A percentile compares a stretch with the other conserved stretches of the same genome.
phyloP scores from a whole-genome alignment of 2,888 invertebrate genomes.

The Bellardia bayeri region DNA sequence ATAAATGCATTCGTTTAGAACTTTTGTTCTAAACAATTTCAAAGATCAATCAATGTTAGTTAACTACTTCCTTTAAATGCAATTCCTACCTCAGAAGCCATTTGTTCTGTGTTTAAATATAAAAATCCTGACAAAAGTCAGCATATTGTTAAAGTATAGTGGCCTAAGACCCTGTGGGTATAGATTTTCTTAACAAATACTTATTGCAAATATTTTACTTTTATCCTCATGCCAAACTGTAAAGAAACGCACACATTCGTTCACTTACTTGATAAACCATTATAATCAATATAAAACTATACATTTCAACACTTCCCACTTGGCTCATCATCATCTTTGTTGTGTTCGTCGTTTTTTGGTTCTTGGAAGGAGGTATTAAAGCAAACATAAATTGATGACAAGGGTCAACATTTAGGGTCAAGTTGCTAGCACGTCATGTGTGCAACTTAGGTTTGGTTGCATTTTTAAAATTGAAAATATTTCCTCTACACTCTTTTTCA shows the following conservation, averaged over 20 bases:
- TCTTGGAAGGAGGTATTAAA: conserved; percentile 59
- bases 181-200: conserved; percentile 27
- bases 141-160: conserved; percentile 17
- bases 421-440: conserved; percentile 65
- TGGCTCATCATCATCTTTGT: not conserved
- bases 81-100: conserved; percentile 68
- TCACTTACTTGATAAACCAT: conserved; percentile 23
- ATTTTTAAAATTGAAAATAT: conserved; percentile 58
- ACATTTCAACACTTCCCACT: conserved; percentile 45
- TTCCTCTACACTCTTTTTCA: conserved; percentile 38
- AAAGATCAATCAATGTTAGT: conserved; percentile 29
- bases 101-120: conserved; percentile 52
- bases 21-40: too few relatives aligned
- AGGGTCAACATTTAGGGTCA: conserved; percentile 70
- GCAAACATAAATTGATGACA: conserved; percentile 72
- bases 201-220: conserved; percentile 50
- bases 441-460: conserved; percentile 53
- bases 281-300: conserved; percentile 44
- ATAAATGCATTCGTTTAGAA: too few relatives aligned
- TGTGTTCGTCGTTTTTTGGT: not conserved
- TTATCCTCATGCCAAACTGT: conserved; percentile 32
- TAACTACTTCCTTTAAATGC: conserved; percentile 3
- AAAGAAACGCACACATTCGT: not conserved
- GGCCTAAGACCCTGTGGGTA: conserved; percentile 31
- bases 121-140: conserved; percentile 57